Evolutionary conservation across 2,797 vertebrate species (phyloP), one percentile per base, ranked within the genome.

Genomic region (Phrynocephalus vlangalii): DNA sequence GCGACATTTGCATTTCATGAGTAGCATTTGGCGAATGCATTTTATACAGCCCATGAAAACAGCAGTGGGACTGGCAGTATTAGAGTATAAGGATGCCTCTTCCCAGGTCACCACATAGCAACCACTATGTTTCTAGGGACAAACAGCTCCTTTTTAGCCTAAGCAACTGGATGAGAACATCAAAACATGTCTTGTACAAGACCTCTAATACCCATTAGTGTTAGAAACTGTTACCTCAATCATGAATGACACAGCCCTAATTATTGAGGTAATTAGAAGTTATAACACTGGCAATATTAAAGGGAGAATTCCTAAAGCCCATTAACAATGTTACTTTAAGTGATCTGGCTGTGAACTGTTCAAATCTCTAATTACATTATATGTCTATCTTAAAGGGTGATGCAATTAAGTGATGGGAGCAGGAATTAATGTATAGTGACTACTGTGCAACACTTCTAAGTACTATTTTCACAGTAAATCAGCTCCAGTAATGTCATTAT

Each of bases 261-360:
- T 99, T 99, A 98, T 98, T 97, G 96, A 96, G 97, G 97, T 98
- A 97, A 98, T 98, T 98, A 98, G 98, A 97, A 97, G 98, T 98
- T 98, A 97, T 98, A 97, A 97, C 97, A 97, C 97, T 97, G 97
- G 97, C 97, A 97, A 96, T 97, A 96, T 97, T 97, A 97, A 97
- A 97, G 97, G 95, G 96, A 97, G 97, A 97, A 97, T 96, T 96
- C 97, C 96, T 97, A 97, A 97, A 97, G 97, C 96, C 98, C 97
- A 98, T 99, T 99, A 99, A 98, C 98, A 98, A 97, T 95, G 97
- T 97, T 97, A 97, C 98, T 98, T 98, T 99, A 98, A 99, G 98
- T 98, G 98, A 98, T 98, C 97, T 97, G 97, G 97, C 98, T 98
- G 98, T 97, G 98, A 98, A 97, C 98, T 98, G 97, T 97, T 98